Evolutionary conservation across 2,888 invertebrate genomes (phyloP), one percentile per base, ranked within the genome.

Genomic region (Unio delphinus): DNA sequence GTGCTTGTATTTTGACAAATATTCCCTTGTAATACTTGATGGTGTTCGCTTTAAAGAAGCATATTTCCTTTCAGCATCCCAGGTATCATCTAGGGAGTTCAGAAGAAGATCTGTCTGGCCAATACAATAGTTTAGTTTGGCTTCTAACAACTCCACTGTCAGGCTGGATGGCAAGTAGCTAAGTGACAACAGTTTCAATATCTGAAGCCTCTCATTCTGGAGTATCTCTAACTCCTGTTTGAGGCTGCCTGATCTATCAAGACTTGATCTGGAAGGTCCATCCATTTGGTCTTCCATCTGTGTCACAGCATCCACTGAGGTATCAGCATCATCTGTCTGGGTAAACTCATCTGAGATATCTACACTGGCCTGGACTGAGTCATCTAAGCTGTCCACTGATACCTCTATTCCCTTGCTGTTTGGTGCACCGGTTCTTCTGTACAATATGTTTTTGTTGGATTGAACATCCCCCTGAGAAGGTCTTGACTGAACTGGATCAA

Each of bases 81-180:
- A 34, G 8, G 26, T 59, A 30, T 70, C 75, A 58, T 89, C 88
- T 17, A 90, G 69, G 1, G 86, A 80, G 20, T 86, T 77, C 26
- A 90, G 78, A n/a, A 90, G 73, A 23, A 86, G 79, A 76, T 90
- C 90, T 18, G 90, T 90, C 77, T 90, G 90, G 3, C 89, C 90
- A 65, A 89, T 87, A 70, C 88, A 87, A 72, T 90, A 89, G 69
- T 90, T 89, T n/a, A 90, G 77, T 70, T 89, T 89, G 5, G 88
- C 89, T 72, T 90, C 90, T n/a, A 89, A 81, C 55, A 90, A 74
- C 69, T 90, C 89, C 28, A 89, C 86, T 72, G 88, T 88, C 34
- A 89, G 72, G 69, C 88, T 89, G n/a, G 87, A 83, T 28, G 89
- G 89, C 55, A 89, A 79, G 70, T 86, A 83, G 68, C 85, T 85